Evolutionary conservation across 2,888 invertebrate genomes (phyloP).

Genomic region (Harmothoe impar): DNA sequence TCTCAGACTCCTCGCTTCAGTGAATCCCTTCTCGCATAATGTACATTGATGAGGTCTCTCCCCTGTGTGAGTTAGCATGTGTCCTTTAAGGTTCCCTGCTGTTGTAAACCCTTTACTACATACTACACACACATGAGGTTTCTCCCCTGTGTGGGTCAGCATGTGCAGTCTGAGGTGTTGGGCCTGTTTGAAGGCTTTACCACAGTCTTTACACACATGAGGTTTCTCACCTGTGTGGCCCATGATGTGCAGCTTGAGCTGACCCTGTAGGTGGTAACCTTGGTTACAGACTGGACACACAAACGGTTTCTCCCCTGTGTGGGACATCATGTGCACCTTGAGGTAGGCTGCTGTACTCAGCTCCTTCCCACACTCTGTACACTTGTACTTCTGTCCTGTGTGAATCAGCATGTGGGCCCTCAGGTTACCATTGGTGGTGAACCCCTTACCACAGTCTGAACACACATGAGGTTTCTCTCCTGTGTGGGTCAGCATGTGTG

Average conservation of each 20-base stretch:
- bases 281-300: background rate
- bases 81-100: background rate
- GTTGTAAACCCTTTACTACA: background rate
- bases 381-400: too few relatives aligned
- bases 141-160: conserved; percentile 35
- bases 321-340: background rate
- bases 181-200: background rate
- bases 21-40: conserved; percentile 18
- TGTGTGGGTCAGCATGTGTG: conserved; percentile 16
- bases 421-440: background rate
- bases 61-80: conserved; percentile 27
- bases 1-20: conserved; percentile 13
- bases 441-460: background rate
- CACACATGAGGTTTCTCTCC: conserved; percentile 37
- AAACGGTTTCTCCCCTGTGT: conserved; percentile 28
- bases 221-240: background rate
- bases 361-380: too few relatives aligned
- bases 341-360: background rate
- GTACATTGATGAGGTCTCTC: background rate
- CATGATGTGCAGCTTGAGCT: background rate
- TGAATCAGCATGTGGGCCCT: too few relatives aligned
- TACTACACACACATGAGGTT: background rate
- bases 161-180: background rate
- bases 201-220: background rate
- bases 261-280: background rate